These are phyloP conservation scores for Polydrusus pterygomalis DNA, from an alignment of 2,888 invertebrate genomes.

Conservation along the genomic window DNA sequence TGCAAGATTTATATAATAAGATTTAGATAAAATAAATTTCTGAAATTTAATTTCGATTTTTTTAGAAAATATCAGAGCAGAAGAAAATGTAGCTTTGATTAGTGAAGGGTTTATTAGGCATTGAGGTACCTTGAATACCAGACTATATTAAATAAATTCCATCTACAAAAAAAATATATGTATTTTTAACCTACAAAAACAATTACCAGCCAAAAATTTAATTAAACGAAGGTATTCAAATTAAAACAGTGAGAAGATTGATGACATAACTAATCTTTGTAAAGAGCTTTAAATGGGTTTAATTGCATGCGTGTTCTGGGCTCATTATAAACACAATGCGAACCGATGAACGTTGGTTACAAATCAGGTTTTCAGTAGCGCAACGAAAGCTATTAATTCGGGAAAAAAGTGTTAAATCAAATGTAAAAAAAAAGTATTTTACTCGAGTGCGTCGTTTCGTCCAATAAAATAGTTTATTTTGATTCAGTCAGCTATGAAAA, in stretches of 20 bases:
- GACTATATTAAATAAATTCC: not conserved
- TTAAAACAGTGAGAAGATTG: constrained; percentile 51
- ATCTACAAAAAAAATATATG: not conserved
- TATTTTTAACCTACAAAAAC: constrained; percentile 1
- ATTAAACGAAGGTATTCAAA: constrained; percentile 40
- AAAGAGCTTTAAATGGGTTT: constrained; percentile 55
- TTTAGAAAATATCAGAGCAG: too few relatives aligned
- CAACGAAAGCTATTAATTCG: not conserved
- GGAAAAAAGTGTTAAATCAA: too few relatives aligned
- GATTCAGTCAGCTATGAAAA: too few relatives aligned
- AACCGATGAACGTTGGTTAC: constrained; percentile 44
- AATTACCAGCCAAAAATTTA: constrained; percentile 37
- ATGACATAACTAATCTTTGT: constrained; percentile 51
- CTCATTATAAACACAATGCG: constrained; percentile 51
- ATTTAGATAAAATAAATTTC: too few relatives aligned
- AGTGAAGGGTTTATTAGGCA: too few relatives aligned
- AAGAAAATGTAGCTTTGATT: too few relatives aligned
- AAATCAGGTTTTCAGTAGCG: constrained; percentile 47
- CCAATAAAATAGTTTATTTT: too few relatives aligned
- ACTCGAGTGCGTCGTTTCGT: too few relatives aligned
- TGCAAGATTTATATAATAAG: too few relatives aligned
- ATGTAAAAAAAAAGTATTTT: too few relatives aligned
- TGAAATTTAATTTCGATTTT: too few relatives aligned
- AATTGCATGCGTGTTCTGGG: constrained; percentile 54
- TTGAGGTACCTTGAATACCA: not conserved